Evolutionary conservation across 2,113 vertebrate species (phyloP), one percentile per base, ranked within the genome.

Genomic region (Cyanoramphus novaezelandiae): DNA sequence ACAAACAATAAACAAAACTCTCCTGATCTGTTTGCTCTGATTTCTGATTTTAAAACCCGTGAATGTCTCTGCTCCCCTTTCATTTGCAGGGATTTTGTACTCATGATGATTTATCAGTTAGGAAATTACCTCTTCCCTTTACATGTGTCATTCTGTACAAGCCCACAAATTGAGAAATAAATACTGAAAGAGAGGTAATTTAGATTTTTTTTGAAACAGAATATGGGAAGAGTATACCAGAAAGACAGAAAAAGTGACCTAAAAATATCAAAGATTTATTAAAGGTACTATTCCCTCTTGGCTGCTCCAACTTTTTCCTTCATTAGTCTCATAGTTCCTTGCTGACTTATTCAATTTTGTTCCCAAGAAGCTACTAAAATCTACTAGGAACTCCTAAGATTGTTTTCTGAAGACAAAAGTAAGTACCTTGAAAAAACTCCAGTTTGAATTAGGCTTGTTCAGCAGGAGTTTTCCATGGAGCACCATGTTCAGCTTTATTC

Each of bases 21-120:
- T 92, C 44, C 44, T 86, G 59, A 84, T 95, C 50, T 82, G 46
- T 81, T 95, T 94, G 24, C 37, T 92, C 74, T 94, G 78, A 85
- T 90, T 95, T 94, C 50, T 82, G 65, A 70, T 90, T 87, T 88
- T 0, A 92, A 90, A 85, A 82, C 31, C 60, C 23, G 7, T 27
- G 17, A 84, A 11, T 62, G 53, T 37, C 43, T 83, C 24, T 52
- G 11, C 11, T 87, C 8, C 2, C 21, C 18, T 33, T 44, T 74
- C 15, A 57, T 70, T 78, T 78, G 7, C 46, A 79, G 17, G 7
- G 75, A 41, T 4, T 79, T 92, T 67, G 50, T 57, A 49, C 21
- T 87, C 62, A 63, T n/a, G 63, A 93, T 63, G n/a, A 46, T 37
- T n/a, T 75, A 17, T 44, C 37, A 74, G 6, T 76, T 88, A 88